A percentile compares a stretch with the other conserved stretches of the same genome.
phyloP scores from a whole-genome alignment of 2,797 vertebrate genomes.

The Hypotaenidia philippensis region DNA sequence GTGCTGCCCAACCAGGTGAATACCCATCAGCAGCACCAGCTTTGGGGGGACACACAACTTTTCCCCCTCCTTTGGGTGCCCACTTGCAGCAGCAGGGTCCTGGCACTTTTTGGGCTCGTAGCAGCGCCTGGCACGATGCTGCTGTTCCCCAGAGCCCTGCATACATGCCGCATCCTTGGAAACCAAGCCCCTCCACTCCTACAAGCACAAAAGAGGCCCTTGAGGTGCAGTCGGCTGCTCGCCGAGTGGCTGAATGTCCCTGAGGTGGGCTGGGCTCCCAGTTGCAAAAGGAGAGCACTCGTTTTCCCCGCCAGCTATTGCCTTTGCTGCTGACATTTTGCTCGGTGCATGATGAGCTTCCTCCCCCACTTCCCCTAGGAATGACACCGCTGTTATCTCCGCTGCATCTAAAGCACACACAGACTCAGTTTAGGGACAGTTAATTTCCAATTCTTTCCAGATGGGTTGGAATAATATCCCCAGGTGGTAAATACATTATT shows the following conservation, averaged over 20 bases:
- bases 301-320: neutral
- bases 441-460: conserved; percentile 89
- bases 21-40: neutral
- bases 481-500: conserved; percentile 90
- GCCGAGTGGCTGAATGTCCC: neutral
- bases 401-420: conserved; percentile 79
- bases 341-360: conserved; percentile 24
- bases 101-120: rapidly evolving
- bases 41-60: neutral
- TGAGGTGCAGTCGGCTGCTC: neutral
- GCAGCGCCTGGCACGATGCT: rapidly evolving
- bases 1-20: rapidly evolving
- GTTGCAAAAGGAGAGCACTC: neutral
- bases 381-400: conserved; percentile 73
- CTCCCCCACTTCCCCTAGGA: conserved; percentile 69
- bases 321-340: conserved; percentile 65
- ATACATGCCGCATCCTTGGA: neutral
- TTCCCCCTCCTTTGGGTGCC: neutral
- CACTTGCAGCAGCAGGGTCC: neutral
- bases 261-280: neutral
- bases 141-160: rapidly evolving
- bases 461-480: conserved; percentile 89
- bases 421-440: conserved; percentile 86
- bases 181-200: neutral
- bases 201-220: neutral